Evolutionary conservation across 2,797 vertebrate species (phyloP), one percentile per base, ranked within the genome.

Genomic region (Oryzias sinensis): DNA sequence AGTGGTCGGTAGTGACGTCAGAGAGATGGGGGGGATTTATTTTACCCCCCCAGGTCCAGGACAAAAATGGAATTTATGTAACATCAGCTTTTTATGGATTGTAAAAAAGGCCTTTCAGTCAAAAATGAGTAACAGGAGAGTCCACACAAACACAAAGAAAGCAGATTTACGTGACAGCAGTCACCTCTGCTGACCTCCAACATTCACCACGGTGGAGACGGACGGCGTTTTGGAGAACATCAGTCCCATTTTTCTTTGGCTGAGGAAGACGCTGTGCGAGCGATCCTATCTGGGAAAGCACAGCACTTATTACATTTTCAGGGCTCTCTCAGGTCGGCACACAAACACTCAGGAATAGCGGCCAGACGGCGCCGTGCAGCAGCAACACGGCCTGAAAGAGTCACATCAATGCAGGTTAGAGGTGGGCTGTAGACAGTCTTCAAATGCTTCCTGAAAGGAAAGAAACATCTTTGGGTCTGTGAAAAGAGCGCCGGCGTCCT

Each of bases 231-330:
- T 59, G 59, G 72, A 29, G 14, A 67, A 75, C 67, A 66, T 65
- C 66, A 68, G 69, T 79, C 65, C 54, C 77, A 17, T 53, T 72
- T 53, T 68, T 55, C 81, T 90, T 90, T 89, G 88, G 85, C 81
- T 68, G 77, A 84, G 49, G 64, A 81, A 79, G 74, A 78, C 65
- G 72, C 85, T 79, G 75, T 5, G 27, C 6, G 27, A 77, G 81
- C 79, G 77, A 81, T 79, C 60, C 81, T 85, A 80, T 81, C 84
- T 85, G 76, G 77, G 68, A 86, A 82, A 80, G 80, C 77, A 79
- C 74, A 77, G 80, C 52, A 49, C 87, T 87, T 86, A 87, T 88
- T 85, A 86, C 82, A 81, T 89, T 86, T 88, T 83, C 86, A 86
- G 87, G 88, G 88, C 84, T 83, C 84, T 86, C 81, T 82, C 85